A percentile compares a stretch with the other conserved stretches of the same genome.
Conservation (phyloP, 2,888 invertebrate species). For the Lamproptera curius region DNA sequence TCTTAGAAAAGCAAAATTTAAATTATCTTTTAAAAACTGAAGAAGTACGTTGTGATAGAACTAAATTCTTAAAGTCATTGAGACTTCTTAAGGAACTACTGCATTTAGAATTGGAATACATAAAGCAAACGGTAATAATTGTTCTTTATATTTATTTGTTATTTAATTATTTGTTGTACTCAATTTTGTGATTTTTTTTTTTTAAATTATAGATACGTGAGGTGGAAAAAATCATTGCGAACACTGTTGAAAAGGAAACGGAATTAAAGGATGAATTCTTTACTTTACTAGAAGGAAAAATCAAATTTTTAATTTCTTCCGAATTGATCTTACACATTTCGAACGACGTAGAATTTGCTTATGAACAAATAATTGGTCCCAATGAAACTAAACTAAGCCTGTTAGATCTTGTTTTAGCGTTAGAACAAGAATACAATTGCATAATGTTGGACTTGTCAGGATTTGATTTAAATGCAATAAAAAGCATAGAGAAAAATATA, state of each 20-base stretch:
- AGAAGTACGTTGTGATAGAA: slow-evolving; percentile 58
- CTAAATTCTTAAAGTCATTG: slow-evolving; percentile 54
- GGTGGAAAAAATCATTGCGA: slow-evolving; percentile 47
- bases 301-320: slow-evolving; percentile 76
- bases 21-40: slow-evolving; percentile 66
- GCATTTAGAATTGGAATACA: slow-evolving; percentile 47
- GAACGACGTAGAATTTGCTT: slow-evolving; percentile 82
- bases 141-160: not conserved
- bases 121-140: slow-evolving; percentile 52
- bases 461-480: slow-evolving; percentile 54
- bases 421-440: slow-evolving; percentile 74
- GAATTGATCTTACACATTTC: slow-evolving; percentile 78
- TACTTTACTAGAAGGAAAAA: slow-evolving; percentile 56
- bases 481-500: slow-evolving; percentile 57
- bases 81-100: slow-evolving; percentile 45
- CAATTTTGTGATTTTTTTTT: slow-evolving; percentile 19
- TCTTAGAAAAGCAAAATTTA: slow-evolving; percentile 64
- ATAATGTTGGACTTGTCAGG: slow-evolving; percentile 59
- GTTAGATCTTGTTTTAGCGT: slow-evolving; percentile 78
- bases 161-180: not conserved
- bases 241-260: slow-evolving; percentile 48
- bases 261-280: slow-evolving; percentile 60
- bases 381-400: slow-evolving; percentile 79
- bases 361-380: slow-evolving; percentile 78
- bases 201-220: slow-evolving; percentile 60